Evolutionary conservation across 2,113 vertebrate genomes (phyloP), one percentile per base, ranked within the genome.

Genomic region (Gorilla gorilla): DNA sequence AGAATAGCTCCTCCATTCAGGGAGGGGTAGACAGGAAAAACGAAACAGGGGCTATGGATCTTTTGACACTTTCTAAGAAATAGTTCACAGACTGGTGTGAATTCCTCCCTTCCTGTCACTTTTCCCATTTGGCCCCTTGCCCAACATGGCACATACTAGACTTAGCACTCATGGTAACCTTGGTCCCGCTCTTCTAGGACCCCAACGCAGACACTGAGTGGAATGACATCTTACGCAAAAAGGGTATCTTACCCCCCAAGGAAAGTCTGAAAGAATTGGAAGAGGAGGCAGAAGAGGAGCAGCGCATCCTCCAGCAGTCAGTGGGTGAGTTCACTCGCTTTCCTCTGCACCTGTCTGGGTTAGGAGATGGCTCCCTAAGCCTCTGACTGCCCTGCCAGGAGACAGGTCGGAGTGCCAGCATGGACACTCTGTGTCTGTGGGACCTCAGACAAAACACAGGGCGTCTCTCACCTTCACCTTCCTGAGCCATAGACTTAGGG

Each of bases 191-290:
- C 2, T n/a, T 76, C 13, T 84, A 99, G 99, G 99, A 99, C 97
- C 99, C 99, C 80, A 99, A 99, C 8, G 99, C 99, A 98, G 99
- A 99, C 97, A 99, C 99, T 0, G 99, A 99, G 97, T 99, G 99
- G 99, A 99, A 99, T 97, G 99, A 99, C 90, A 99, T 99, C 95
- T 98, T 99, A 70, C 99, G 99, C 61, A 99, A 99, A 98, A 99
- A 99, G 97, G 99, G 99, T 20, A 99, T 99, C 93, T 99, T 99
- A 98, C 99, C 99, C 97, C 98, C 99, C 0, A 99, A 99, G 98
- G 99, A 99, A 89, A 97, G 90, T 0, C 85, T 98, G 27, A 98
- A 99, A 80, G 99, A 99, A 8, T 97, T 98, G 52, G 99, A 99
- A 72, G 98, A 99, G 1, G 98, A 99, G 17, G 98, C 99, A 18